Percentiles rank a stretch among this genome's conserved stretches.
These are phyloP conservation scores for Misgurnus mizolepis DNA, from an alignment of 2,113 vertebrate species.

Conservation along the genomic window DNA sequence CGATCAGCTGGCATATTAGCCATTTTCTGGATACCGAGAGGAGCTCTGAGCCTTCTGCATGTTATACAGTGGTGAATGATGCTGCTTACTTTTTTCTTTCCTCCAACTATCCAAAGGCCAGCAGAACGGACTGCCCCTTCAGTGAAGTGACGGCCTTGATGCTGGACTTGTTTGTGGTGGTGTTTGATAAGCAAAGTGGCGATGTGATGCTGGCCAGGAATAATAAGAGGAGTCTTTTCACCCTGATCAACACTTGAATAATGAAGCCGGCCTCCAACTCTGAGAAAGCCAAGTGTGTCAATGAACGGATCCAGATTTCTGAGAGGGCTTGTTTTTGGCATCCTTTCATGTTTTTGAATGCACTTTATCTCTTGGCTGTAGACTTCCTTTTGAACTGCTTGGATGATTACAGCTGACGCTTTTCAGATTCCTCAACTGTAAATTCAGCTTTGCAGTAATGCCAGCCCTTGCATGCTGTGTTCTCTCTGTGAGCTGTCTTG, in stretches of 20 bases:
- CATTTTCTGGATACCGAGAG: not conserved
- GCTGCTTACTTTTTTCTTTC: not conserved
- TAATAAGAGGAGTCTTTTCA: slow-evolving; percentile 35
- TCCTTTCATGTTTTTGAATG: slow-evolving; percentile 18
- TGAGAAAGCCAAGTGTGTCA: slow-evolving; percentile 30
- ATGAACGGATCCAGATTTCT: slow-evolving; percentile 36
- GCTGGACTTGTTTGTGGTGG: slow-evolving; percentile 20
- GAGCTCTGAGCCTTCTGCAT: not conserved
- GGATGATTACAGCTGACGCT: slow-evolving; percentile 20
- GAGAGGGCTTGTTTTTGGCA: slow-evolving; percentile 37
- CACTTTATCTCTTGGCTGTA: slow-evolving; percentile 37
- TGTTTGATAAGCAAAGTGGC: slow-evolving; percentile 38
- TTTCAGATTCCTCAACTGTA: slow-evolving; percentile 3
- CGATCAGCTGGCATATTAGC: not conserved
- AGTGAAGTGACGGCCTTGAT: slow-evolving; percentile 11
- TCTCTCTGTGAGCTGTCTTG: not conserved
- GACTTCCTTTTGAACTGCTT: slow-evolving; percentile 17
- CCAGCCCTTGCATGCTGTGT: slow-evolving; percentile 20
- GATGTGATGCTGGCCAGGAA: slow-evolving; percentile 38
- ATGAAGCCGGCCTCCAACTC: slow-evolving; percentile 15
- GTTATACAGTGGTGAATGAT: not conserved
- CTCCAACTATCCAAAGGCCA: not conserved
- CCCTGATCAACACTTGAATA: not conserved
- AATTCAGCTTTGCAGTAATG: slow-evolving; percentile 33
- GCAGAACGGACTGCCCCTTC: slow-evolving; percentile 39